phyloP scores from a whole-genome alignment of 2,888 invertebrate species.

The Drosophila glabriapex region DNA sequence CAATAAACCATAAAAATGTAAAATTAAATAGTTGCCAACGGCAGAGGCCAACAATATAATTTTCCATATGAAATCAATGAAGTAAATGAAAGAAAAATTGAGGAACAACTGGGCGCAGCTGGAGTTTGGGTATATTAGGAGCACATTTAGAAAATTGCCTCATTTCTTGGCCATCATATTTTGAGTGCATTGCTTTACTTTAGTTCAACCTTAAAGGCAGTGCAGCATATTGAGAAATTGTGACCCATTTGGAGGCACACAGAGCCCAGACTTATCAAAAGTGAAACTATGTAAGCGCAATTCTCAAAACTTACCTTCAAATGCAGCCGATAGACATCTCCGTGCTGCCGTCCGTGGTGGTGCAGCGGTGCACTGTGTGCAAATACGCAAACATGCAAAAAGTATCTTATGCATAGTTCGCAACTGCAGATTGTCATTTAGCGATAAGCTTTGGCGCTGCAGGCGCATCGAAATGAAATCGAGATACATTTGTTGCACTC shows the following conservation, averaged over 20 bases:
- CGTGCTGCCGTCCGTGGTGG: conserved; percentile 21
- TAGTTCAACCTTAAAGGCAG: conserved; percentile 55
- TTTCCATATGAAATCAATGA: conserved; percentile 36
- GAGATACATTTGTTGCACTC: conserved; percentile 74
- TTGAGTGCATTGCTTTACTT: background rate
- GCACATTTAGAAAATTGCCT: background rate
- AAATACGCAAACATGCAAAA: conserved; percentile 51
- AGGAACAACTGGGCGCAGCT: conserved; percentile 30
- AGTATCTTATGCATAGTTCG: conserved; percentile 47
- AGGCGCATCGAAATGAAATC: conserved; percentile 72
- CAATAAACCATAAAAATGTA: conserved; percentile 2
- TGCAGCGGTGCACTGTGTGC: background rate
- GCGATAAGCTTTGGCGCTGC: conserved; percentile 62
- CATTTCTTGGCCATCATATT: background rate
- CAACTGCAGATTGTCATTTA: conserved; percentile 68
- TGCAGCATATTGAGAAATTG: conserved; percentile 17
- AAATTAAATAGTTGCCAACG: conserved; percentile 23
- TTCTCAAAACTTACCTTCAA: conserved; percentile 69
- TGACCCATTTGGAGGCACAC: conserved; percentile 59
- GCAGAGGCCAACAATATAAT: conserved; percentile 14
- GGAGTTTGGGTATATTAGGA: conserved; percentile 27
- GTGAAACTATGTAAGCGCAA: conserved; percentile 53
- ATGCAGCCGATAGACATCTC: conserved; percentile 70
- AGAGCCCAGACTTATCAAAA: conserved; percentile 61
- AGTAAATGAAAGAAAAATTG: background rate